A percentile compares a stretch with the other conserved stretches of the same genome.
Conservation (phyloP, 2,113 vertebrate genomes). For the Regulus satrapa region DNA sequence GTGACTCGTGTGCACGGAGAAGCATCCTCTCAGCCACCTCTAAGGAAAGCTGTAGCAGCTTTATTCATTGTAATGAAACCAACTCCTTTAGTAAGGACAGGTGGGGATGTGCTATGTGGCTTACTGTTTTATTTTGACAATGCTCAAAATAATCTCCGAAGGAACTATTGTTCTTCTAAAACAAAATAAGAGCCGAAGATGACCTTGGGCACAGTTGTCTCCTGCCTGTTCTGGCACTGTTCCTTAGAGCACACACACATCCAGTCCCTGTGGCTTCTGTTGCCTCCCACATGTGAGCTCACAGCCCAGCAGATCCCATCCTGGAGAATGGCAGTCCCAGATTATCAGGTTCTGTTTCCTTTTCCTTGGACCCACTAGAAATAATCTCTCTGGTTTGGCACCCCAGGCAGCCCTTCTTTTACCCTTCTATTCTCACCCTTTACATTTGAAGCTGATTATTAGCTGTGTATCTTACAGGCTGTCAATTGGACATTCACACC, state of each 20-base stretch:
- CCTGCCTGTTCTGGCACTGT: neutral
- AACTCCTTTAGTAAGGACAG: neutral
- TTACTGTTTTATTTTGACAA: neutral
- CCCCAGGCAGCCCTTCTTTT: neutral
- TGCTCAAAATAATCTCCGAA: neutral
- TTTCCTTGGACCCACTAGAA: neutral
- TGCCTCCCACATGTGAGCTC: neutral
- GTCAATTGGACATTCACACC: neutral
- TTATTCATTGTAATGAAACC: neutral
- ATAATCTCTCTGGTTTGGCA: neutral
- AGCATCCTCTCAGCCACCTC: neutral
- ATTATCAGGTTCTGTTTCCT: neutral
- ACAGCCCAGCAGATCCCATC: neutral
- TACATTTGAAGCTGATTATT: neutral
- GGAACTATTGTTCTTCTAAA: neutral
- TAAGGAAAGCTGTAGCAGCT: neutral
- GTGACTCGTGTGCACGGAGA: accelerated
- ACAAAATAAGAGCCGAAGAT: neutral
- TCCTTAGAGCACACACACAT: neutral
- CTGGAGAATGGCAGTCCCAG: neutral
- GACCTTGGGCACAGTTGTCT: neutral
- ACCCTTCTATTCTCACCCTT: conserved; percentile 1
- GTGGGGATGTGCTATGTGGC: neutral
- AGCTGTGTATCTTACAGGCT: neutral
- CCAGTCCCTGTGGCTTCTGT: neutral